phyloP scores from a whole-genome alignment of 2,797 vertebrate species.

The Pempheris klunzingeri region DNA sequence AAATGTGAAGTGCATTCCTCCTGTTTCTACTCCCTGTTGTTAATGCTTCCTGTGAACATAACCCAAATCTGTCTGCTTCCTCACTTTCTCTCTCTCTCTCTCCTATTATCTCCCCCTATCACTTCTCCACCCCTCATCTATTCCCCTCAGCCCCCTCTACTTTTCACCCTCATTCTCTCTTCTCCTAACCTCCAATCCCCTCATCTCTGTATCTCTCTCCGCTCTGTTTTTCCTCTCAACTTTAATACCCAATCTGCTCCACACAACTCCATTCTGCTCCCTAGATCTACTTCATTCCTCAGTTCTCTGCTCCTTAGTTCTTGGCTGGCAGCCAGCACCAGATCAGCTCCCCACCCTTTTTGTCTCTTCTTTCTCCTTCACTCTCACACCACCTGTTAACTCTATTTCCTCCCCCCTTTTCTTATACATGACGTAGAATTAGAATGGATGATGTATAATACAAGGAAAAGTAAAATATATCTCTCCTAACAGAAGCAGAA shows the following conservation, averaged over 20 bases:
- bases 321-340: conserved; percentile 54
- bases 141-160: conserved; percentile 31
- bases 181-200: conserved; percentile 41
- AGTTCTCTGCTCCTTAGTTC: conserved; percentile 41
- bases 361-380: conserved; percentile 41
- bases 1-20: conserved; percentile 8
- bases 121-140: conserved; percentile 40
- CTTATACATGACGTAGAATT: conserved; percentile 31
- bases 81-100: conserved; percentile 26
- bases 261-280: conserved; percentile 52
- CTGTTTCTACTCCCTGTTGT: conserved; percentile 28
- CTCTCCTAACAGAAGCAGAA: conserved; percentile 29
- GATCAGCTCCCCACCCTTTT: conserved; percentile 37
- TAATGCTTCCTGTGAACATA: conserved; percentile 53
- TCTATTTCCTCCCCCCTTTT: conserved; percentile 9
- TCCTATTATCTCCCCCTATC: conserved; percentile 36
- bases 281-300: conserved; percentile 39
- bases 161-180: conserved; percentile 29
- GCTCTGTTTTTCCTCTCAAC: conserved; percentile 40
- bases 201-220: conserved; percentile 32
- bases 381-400: conserved; percentile 61
- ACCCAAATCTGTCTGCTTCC: conserved; percentile 57
- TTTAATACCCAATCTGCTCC: conserved; percentile 59
- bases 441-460: conserved; percentile 41
- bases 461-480: conserved; percentile 52